These are phyloP conservation scores for Cygnus atratus DNA, from an alignment of 2,113 vertebrate genomes.

Conservation along the genomic window DNA sequence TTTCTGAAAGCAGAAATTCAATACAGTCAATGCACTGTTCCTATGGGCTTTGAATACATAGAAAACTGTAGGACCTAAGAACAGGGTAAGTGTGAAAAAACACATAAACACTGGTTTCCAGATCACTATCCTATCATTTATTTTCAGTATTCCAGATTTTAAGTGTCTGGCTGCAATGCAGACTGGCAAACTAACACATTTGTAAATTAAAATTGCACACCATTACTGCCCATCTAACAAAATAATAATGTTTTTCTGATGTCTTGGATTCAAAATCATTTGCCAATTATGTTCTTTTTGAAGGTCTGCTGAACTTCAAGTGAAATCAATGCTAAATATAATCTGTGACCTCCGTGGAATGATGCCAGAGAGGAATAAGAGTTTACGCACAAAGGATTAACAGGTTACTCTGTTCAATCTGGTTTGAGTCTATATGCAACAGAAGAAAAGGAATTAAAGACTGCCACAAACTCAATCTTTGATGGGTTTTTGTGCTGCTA, in stretches of 20 bases:
- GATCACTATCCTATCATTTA: neutral
- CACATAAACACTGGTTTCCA: neutral
- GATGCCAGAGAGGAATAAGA: neutral
- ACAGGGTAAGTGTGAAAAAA: neutral
- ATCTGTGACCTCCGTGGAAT: neutral
- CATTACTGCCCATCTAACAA: neutral
- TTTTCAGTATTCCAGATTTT: neutral
- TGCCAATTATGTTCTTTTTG: neutral
- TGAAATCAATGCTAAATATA: neutral
- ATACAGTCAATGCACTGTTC: neutral
- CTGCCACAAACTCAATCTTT: neutral
- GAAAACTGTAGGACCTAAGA: neutral
- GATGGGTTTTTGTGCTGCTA: neutral
- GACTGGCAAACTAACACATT: neutral
- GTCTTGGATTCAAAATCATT: neutral
- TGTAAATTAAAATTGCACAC: neutral
- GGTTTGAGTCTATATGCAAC: neutral
- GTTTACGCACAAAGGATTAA: neutral
- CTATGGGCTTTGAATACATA: neutral
- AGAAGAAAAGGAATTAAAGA: neutral
- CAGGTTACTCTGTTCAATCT: neutral
- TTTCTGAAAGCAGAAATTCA: constrained; percentile 32
- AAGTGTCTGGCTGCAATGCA: neutral
- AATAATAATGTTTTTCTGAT: neutral
- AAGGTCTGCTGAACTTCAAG: neutral